A percentile compares a stretch with the other conserved stretches of the same genome.
phyloP scores from a whole-genome alignment of 2,797 vertebrate genomes.

The Amazona finschi region DNA sequence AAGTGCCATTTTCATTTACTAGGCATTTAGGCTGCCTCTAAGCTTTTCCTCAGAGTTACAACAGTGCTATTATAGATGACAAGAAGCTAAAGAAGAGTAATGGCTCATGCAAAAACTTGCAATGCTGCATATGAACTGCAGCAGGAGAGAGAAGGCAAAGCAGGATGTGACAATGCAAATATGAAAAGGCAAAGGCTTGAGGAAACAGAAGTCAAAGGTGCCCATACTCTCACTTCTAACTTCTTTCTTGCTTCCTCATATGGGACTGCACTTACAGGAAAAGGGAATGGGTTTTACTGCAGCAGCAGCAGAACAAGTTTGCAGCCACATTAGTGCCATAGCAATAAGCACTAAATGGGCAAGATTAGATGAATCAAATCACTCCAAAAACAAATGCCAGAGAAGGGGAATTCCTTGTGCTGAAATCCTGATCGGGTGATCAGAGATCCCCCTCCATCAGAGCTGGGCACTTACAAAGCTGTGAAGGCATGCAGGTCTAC shows the following conservation, averaged over 20 bases:
- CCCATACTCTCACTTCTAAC: background rate
- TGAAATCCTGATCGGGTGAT: too few species aligned
- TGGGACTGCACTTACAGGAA: accelerated
- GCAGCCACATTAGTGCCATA: accelerated
- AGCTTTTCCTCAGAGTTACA: background rate
- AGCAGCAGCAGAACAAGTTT: background rate
- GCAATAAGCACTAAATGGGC: background rate
- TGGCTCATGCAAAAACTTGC: accelerated
- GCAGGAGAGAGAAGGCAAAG: accelerated
- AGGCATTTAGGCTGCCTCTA: background rate
- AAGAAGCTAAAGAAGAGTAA: background rate
- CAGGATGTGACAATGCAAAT: background rate
- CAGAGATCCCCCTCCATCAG: background rate
- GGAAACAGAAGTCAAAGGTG: background rate
- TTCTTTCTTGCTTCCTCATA: background rate
- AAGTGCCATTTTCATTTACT: background rate
- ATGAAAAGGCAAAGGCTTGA: background rate
- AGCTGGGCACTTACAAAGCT: background rate
- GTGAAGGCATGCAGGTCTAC: accelerated
- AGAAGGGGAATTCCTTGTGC: background rate
- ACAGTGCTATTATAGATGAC: accelerated
- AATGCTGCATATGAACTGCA: accelerated
- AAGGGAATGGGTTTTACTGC: accelerated
- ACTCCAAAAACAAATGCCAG: background rate
- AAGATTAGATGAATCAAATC: background rate